Base-by-base conservation (phyloP, 2,888 invertebrate genomes). In the Meliscaeva auricollis region DNA sequence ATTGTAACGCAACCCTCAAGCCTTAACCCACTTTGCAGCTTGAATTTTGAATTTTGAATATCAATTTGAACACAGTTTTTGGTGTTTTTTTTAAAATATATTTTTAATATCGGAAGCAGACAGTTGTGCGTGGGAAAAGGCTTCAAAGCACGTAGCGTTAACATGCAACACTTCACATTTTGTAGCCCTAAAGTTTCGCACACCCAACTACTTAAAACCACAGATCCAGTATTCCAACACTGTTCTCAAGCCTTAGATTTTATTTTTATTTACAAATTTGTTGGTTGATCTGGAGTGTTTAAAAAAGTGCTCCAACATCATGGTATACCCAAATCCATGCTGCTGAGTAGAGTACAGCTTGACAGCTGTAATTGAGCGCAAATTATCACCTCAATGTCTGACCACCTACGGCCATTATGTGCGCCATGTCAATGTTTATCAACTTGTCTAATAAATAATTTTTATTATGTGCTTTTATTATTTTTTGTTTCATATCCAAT, bases 361-460 rank as follows among this genome's bases (percentile, higher is more conserved):
- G 85, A 85, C 85, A 85, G 77, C 85, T 85, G 81, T 85, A 85
- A 85, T 85, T 85, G 85, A 81, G 73, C 80, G 81, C 85, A 76
- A 85, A 85, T 85, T 85, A 85, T 85, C 85, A 85, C 81, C 76
- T 85, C 85, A 81, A 81, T 69, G 81, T 81, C 85, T 85, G 81
- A 77, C 85, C 85, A 85, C 85, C 85, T 85, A 85, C 85, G 81
- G 81, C 85, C 81, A 85, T 85, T 81, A 85, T 85, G 69, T 85
- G 85, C 81, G 85, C 85, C 85, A 56, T 85, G 85, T 85, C 85
- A 85, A 85, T 85, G 85, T 76, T 85, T 85, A 85, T 85, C 85
- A 85, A 81, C 73, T 85, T 85, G 85, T 85, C 85, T 81, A 85
- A 85, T 85, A 85, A 85, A 85, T 85, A 81, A 85, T 77, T 76